These are phyloP conservation scores for Fundulus diaphanus DNA, from an alignment of 2,797 vertebrate genomes.

Conservation along the genomic window DNA sequence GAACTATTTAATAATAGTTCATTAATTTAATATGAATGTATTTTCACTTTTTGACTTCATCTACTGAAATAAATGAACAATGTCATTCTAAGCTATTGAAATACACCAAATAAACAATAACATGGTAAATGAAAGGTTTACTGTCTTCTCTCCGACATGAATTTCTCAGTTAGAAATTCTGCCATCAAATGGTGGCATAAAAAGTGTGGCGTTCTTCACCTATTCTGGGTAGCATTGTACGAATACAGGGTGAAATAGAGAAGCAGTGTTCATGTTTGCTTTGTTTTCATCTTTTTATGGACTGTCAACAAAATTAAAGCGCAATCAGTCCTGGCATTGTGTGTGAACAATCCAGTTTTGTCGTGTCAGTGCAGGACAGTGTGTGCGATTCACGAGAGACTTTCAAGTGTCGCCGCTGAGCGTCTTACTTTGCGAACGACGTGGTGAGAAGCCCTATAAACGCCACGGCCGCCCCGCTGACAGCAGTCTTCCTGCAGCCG, in stretches of 20 bases:
- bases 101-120: too few relatives aligned
- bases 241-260: not conserved
- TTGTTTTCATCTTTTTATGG: not conserved
- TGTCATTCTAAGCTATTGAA: too few relatives aligned
- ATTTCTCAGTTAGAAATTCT: not conserved
- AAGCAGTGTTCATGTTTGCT: not conserved
- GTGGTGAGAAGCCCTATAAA: constrained; percentile 94
- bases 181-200: too few relatives aligned
- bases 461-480: constrained; percentile 89
- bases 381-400: not conserved
- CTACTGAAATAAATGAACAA: too few relatives aligned
- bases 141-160: not conserved
- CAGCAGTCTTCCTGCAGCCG: constrained; percentile 94
- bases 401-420: not conserved
- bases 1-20: too few relatives aligned
- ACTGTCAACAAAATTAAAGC: not conserved
- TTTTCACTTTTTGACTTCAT: too few relatives aligned
- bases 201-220: too few relatives aligned
- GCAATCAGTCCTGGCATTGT: not conserved
- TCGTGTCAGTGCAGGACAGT: not conserved
- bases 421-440: constrained; percentile 93
- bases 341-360: too few relatives aligned
- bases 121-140: too few relatives aligned
- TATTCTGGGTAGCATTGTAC: not conserved
- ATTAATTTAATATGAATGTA: too few relatives aligned